Percentiles rank a stretch among this genome's conserved stretches.
Conservation (phyloP, 2,113 vertebrate genomes). For the Trochalopteron elliotii region DNA sequence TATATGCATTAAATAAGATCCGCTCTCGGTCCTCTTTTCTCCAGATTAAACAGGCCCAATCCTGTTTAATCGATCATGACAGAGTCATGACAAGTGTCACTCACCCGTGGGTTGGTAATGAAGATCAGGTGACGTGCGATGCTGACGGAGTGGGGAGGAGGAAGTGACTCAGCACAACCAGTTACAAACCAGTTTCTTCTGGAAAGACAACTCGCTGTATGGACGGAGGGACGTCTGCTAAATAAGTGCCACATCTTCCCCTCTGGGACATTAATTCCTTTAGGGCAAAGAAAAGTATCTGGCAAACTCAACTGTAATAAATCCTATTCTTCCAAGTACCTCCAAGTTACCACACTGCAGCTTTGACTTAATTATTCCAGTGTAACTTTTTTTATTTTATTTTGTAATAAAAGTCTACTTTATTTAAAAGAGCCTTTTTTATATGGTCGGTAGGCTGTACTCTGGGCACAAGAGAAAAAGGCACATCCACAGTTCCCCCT, state of each 20-base stretch:
- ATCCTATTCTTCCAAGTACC: neutral
- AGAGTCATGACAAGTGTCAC: accelerated
- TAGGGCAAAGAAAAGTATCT: neutral
- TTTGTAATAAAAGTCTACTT: neutral
- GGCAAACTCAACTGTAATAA: neutral
- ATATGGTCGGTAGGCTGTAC: accelerated
- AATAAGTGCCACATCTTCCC: accelerated
- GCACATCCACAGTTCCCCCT: neutral
- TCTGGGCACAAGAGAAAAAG: neutral
- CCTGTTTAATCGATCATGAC: neutral
- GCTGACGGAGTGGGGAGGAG: accelerated
- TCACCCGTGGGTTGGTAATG: neutral
- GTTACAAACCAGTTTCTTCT: neutral
- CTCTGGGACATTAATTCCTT: accelerated
- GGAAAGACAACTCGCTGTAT: accelerated
- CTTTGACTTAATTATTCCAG: neutral
- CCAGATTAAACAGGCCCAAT: neutral
- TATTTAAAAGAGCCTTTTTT: accelerated
- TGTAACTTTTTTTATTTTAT: neutral
- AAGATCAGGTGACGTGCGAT: accelerated
- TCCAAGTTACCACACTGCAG: too few species aligned
- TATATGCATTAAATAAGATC: neutral
- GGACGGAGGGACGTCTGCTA: accelerated
- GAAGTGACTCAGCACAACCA: neutral
- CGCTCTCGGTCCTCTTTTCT: neutral